Base-by-base conservation (phyloP, 1,140 invertebrate species). In the Odontomachus brunneus region DNA sequence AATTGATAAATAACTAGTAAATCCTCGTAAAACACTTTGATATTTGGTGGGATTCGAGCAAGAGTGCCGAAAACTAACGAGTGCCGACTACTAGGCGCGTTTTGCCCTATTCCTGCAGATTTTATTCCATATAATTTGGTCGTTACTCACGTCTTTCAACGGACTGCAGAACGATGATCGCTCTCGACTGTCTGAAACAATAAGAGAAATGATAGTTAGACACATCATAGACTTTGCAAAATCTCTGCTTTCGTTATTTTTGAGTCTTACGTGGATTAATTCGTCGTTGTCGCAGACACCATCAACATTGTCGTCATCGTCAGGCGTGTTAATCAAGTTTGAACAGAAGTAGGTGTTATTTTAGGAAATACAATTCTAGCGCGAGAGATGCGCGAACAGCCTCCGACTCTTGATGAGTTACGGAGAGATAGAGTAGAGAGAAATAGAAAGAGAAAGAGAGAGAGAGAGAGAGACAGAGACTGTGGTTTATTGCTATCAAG, bases 401-500 rank as follows among this genome's bases (percentile, higher is more conserved):
- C 24, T 48, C 4, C 17, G 19, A 57, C 22, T 57, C 33, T 73
- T 59, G 66, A 80, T 59, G 22, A 72, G 26, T 60, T 59, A 9
- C 57, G 14, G 7, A 81, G 38, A 44, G 38, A 33, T 5, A 33
- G 29, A 33, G 9, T 4, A 44, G 38, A 11, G 4, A 44, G 38
- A 44, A 0, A 44, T 3, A 44, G 38, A 44, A 11, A 44, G 38
- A 44, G 38, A 44, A 7, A 44, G 38, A 11, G 9, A 11, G 38
- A 44, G 9, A 11, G 38, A 11, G 38, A 7, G 38, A 11, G 38
- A 44, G 3, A 44, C 3, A 44, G 38, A 44, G 26, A 72, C 5
- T 59, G 49, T 19, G 67, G 33, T 72, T 81, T 44, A 26, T 74
- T 59, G 26, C 48, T 57, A 67, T 67, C 17, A 4, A 62, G 17